Conservation (phyloP, 2,797 vertebrate genomes). For the Acanthurus lineatus region DNA sequence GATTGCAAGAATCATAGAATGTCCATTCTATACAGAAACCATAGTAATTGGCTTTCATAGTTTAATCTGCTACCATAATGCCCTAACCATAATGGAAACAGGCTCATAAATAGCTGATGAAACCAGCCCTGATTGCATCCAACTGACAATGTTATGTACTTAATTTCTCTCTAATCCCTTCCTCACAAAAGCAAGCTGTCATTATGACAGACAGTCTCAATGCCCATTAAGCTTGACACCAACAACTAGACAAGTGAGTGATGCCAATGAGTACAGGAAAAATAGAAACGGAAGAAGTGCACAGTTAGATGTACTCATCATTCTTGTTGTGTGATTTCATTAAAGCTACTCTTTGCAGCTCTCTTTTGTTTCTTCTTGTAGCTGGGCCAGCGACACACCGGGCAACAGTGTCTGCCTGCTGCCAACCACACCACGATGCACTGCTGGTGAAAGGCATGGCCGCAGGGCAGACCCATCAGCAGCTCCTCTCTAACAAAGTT, state of each 20-base stretch:
- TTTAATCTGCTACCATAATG: neutral
- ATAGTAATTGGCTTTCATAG: neutral
- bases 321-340: slow-evolving; percentile 23
- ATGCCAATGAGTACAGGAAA: neutral
- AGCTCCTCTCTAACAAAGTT: slow-evolving; percentile 91
- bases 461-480: slow-evolving; percentile 94
- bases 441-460: slow-evolving; percentile 97
- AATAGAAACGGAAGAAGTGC: too few relatives aligned
- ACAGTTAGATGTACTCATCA: slow-evolving; percentile 2
- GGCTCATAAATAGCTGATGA: slow-evolving; percentile 8
- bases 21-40: neutral
- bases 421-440: slow-evolving; percentile 96
- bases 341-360: neutral
- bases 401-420: slow-evolving; percentile 94
- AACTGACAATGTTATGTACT: neutral
- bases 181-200: neutral
- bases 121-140: neutral
- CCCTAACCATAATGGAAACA: slow-evolving; percentile 18
- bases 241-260: neutral
- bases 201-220: neutral
- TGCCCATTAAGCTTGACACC: neutral
- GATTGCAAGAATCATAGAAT: neutral
- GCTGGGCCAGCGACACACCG: slow-evolving; percentile 96
- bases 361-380: slow-evolving; percentile 90
- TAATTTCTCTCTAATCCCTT: neutral